Base-by-base conservation (phyloP, 2,113 vertebrate species). In the Anthoscopus minutus region DNA sequence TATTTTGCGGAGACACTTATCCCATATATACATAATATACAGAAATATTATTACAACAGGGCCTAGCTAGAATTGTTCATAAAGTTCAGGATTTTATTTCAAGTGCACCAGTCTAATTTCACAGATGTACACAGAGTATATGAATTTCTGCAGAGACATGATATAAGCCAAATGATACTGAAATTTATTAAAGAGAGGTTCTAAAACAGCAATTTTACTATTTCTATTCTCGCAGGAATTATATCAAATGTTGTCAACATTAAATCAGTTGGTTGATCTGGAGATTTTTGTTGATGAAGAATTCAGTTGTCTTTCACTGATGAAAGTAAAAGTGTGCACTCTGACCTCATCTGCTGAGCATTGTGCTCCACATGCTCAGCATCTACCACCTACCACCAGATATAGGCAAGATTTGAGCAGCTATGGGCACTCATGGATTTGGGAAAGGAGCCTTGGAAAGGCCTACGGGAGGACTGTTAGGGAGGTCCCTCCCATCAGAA, bases 81-180 rank as follows among this genome's bases (percentile, higher is more conserved):
- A 44, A 93, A 92, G 69, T n/a, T 67, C 86, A 70, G 70, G 67
- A 51, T 69, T 96, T 96, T 92, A 84, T 92, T 92, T 92, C 88
- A 88, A 93, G 86, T 42, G 50, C 61, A 56, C 44, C 71, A 70
- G 62, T 57, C 61, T 93, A 83, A 96, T 96, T 96, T 94, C 82
- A 86, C 78, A 93, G 94, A 81, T 8, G 64, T 70, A 88, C 67
- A 73, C 47, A 64, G 6, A 71, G 44, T 44, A 44, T 50, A 81
- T 38, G 88, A 88, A 78, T 81, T 95, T 94, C 93, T 95, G 78
- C 65, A 86, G 60, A 88, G 76, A 84, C 15, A n/a, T n/a, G 35
- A 27, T 5, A 42, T 67, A 66, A 90, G 61, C 11, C 71, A 38
- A 79, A 33, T 33, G 67, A 81, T 27, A 90, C 53, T 7, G 48